phyloP scores from a whole-genome alignment of 2,888 invertebrate species.

The Furcula furcula region DNA sequence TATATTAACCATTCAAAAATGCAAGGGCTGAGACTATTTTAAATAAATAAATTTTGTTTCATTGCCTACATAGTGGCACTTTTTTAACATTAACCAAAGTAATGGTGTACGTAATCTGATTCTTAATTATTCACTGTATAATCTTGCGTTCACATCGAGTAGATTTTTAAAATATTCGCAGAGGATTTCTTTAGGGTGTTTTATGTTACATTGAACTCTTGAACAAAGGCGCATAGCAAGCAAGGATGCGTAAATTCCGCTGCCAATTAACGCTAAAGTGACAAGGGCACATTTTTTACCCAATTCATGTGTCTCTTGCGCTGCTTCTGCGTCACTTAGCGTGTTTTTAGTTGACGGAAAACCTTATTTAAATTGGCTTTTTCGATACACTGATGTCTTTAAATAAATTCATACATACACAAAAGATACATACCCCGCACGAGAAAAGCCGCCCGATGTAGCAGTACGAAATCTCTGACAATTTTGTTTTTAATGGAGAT shows the following conservation, averaged over 20 bases:
- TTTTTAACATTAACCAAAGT: no score
- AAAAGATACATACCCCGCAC: neutral
- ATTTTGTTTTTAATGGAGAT: no score
- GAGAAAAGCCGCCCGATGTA: no score
- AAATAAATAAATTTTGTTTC: no score
- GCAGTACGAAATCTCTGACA: no score
- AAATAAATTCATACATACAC: neutral
- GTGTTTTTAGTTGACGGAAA: neutral
- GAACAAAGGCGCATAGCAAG: constrained; percentile 2
- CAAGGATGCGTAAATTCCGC: constrained; percentile 1
- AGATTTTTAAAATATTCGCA: neutral
- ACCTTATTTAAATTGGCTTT: neutral
- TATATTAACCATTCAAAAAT: no score
- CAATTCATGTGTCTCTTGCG: constrained; percentile 1
- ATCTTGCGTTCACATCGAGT: neutral
- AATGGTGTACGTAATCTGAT: no score
- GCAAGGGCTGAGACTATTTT: no score
- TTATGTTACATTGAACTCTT: neutral
- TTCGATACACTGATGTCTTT: no score
- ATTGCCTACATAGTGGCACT: no score
- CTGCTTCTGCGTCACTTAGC: neutral
- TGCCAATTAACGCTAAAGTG: constrained; percentile 1
- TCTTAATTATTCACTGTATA: neutral
- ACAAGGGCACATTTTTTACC: constrained; percentile 1
- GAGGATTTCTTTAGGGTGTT: neutral